Conservation (phyloP, 2,888 invertebrate genomes). For the Macrophya alboannulata region DNA sequence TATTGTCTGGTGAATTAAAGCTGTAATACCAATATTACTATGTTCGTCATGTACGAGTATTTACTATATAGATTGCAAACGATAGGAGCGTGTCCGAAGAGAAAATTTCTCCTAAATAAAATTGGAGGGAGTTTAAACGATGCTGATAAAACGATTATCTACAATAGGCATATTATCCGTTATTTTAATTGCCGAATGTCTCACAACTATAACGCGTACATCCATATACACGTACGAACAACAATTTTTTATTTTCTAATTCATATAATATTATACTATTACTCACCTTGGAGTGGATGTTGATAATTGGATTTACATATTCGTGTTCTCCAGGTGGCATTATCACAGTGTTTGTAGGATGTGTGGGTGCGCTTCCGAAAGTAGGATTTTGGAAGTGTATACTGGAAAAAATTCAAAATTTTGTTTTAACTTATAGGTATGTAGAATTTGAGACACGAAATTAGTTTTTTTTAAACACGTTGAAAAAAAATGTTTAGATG, state of each 20-base stretch:
- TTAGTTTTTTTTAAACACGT: neutral
- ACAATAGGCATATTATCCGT: neutral
- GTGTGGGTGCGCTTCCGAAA: constrained; percentile 66
- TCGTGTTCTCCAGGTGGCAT: constrained; percentile 75
- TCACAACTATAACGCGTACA: neutral
- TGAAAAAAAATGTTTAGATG: no score
- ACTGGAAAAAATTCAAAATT: constrained; percentile 65
- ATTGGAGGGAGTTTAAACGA: neutral
- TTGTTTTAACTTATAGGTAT: neutral
- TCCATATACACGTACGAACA: neutral
- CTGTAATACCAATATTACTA: constrained; percentile 30
- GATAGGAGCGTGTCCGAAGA: constrained; percentile 15
- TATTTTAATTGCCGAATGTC: neutral
- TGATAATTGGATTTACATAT: constrained; percentile 74
- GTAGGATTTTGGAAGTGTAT: constrained; percentile 77
- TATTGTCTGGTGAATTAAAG: neutral
- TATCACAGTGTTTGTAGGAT: constrained; percentile 62
- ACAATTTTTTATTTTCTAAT: neutral
- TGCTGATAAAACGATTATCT: neutral
- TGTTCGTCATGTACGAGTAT: constrained; percentile 28
- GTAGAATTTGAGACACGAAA: neutral
- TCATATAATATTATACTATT: neutral
- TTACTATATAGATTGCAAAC: neutral
- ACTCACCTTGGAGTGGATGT: constrained; percentile 51
- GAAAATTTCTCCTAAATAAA: constrained; percentile 6